Evolutionary conservation across 2,888 invertebrate species (phyloP).

Genomic region (Steromphala cineraria): DNA sequence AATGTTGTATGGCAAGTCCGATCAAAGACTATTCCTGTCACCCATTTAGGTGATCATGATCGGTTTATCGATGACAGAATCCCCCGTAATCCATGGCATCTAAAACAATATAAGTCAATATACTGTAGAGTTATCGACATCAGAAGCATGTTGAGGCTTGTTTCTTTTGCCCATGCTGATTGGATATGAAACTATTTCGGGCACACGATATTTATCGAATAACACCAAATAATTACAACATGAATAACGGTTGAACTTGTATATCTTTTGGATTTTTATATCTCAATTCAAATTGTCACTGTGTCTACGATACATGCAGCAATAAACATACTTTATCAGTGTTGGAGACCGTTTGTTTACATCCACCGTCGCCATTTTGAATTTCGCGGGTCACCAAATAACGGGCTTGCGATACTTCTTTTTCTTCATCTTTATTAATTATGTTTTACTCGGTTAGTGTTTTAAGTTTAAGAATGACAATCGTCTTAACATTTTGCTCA

Average conservation of each 20-base stretch:
- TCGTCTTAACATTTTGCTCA: too few species aligned
- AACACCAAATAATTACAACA: background rate
- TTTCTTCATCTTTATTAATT: background rate
- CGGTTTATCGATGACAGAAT: too few species aligned
- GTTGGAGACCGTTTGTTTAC: background rate
- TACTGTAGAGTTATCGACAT: background rate
- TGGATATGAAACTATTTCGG: background rate
- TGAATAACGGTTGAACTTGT: background rate
- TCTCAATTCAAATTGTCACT: background rate
- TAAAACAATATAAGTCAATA: too few species aligned
- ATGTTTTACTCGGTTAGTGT: too few species aligned
- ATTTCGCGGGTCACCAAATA: background rate
- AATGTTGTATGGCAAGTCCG: too few species aligned
- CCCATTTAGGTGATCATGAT: too few species aligned
- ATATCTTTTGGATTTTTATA: background rate
- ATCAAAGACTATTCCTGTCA: too few species aligned
- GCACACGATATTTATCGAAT: too few species aligned
- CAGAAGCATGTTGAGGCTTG: slow-evolving; percentile 2
- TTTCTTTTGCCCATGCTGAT: background rate
- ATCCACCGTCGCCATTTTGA: slow-evolving; percentile 14
- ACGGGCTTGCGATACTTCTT: background rate
- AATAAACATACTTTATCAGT: background rate
- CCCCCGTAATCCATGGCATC: too few species aligned
- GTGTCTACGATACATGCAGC: background rate
- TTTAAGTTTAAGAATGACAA: too few species aligned